Conservation (phyloP, 2,888 invertebrate species). For the Latrodectus elegans region DNA sequence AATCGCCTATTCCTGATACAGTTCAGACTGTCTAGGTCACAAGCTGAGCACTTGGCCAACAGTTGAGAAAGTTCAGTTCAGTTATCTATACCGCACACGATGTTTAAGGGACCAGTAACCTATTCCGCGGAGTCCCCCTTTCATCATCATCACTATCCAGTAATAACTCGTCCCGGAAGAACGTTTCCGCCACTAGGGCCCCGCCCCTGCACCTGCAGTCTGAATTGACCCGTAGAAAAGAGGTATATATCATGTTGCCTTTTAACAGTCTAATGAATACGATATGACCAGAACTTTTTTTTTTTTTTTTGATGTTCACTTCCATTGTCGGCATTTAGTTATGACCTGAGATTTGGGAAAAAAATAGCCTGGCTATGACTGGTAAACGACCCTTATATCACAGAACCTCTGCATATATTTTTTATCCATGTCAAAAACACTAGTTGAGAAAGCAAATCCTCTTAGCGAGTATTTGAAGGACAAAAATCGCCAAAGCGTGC, state of each 20-base stretch:
- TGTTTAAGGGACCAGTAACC: constrained; percentile 4
- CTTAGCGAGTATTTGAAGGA: no score
- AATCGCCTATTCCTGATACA: no score
- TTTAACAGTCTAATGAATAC: not conserved
- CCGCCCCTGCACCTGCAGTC: not conserved
- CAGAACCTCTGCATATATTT: no score
- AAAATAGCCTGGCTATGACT: no score
- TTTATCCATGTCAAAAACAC: no score
- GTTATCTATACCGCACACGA: not conserved
- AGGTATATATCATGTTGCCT: not conserved
- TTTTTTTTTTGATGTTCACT: not conserved
- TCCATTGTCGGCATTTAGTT: not conserved
- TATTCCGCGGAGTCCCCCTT: not conserved
- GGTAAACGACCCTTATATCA: no score
- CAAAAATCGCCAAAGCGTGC: no score
- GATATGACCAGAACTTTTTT: constrained; percentile 2
- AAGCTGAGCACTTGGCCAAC: not conserved
- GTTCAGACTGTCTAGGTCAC: not conserved
- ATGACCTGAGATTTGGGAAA: not conserved
- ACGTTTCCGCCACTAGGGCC: no score
- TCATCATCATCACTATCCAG: not conserved
- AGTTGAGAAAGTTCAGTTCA: not conserved
- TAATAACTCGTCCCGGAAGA: constrained; percentile 1
- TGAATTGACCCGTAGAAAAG: constrained; percentile 10
- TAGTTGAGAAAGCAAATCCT: no score